Base-by-base conservation (phyloP, 1,140 invertebrate species). In the Heliconius melpomene region DNA sequence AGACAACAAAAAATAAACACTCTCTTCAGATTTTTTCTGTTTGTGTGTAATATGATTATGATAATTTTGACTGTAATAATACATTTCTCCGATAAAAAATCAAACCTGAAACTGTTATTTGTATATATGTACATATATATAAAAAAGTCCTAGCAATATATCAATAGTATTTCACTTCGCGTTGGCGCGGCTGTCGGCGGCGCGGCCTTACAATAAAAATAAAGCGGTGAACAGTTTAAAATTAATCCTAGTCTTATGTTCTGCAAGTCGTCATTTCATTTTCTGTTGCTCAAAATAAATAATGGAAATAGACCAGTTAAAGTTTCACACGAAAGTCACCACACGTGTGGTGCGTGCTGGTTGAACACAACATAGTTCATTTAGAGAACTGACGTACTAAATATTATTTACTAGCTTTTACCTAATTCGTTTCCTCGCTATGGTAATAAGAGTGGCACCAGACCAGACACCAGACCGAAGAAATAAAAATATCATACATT, bases 151-250 rank as follows among this genome's bases (percentile, higher is more conserved):
- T 66, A 66, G 60, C 60, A 29, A 66, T 66, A 29, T 66, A 66
- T 66, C 60, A 29, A 66, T 66, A 66, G 23, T 6, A 66, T 66
- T 66, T 66, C 6, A 66, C 60, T 29, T 11, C 3, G 60, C 9
- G 60, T 29, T 29, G 26, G 60, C 60, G 71, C 75, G 75, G 46
- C 76, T 77, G 76, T 72, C 76, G 76, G 26, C 76, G 20, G 40
- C 76, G 76, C 46, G 76, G 70, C 76, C 76, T 77, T 77, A 77
- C 76, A 77, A 77, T 77, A 77, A 77, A 77, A 77, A 77, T 77
- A 77, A 77, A 77, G 40, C 70, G 70, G 13, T 77, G 70, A 77
- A 77, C 76, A 36, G 76, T 77, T 72, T 77, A 77, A 77, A 77
- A 72, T 77, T 77, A 77, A 77, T 77, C 40, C 70, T 38, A 77